Evolutionary conservation across 2,888 invertebrate genomes (phyloP), one percentile per base, ranked within the genome.

Genomic region (Alcis repandata): DNA sequence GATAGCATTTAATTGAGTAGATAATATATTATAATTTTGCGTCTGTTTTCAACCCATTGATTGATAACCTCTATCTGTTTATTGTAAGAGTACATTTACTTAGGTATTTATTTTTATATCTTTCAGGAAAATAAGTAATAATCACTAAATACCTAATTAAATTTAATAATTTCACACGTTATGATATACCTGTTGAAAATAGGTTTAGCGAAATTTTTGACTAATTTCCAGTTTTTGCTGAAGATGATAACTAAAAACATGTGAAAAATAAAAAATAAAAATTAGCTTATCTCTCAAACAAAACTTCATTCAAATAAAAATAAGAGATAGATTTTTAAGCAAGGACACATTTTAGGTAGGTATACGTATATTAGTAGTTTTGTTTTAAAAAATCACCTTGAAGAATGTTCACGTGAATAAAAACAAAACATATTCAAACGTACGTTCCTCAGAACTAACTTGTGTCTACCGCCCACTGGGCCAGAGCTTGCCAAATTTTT

Each of bases 401-500:
- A 60, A 59, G n/a, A 53, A 56, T 40, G 40, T 59, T 48, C 59
- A 59, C 60, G 64, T 49, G 53, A 48, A 51, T 27, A 20, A 64
- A 63, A 19, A 54, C 36, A 36, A 63, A 59, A 59, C 54, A 59
- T 64, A 62, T 40, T 43, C 4, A 38, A 48, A 53, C 33, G 40
- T 51, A 33, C 15, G 27, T 11, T 62, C 13, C 45, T 40, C 36
- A 57, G 48, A 54, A 54, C 41, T 53, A 36, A 54, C 40, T 38
- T 45, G 27, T 48, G 46, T 40, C 57, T 41, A 43, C 45, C 63
- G 59, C 68, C 65, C 68, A 69, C 63, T 15, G 20, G 17, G 13
- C 19, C 9, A 33, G 10, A 19, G 7, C 17, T 53, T 68, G 68
- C 62, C 68, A 68, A 51, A 54, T 59, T 59, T 51, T 53, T 53